phyloP scores from a whole-genome alignment of 2,888 invertebrate species.

The Rosalia funebris region DNA sequence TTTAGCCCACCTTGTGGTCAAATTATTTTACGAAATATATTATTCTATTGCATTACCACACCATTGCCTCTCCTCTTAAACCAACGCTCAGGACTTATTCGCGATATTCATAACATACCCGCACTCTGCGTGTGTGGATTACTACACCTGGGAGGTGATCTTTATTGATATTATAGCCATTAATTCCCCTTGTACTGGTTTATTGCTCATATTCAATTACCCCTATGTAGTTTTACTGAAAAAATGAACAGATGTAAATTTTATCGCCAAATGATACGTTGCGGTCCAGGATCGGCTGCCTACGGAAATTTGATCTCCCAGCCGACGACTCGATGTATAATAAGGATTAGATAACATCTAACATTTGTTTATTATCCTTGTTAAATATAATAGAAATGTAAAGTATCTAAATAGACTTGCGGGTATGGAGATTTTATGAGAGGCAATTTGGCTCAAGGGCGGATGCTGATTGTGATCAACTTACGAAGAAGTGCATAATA shows the following conservation, averaged over 20 bases:
- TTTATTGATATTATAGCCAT: conserved; percentile 4
- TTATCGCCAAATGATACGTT: conserved; percentile 8
- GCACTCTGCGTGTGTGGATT: not conserved
- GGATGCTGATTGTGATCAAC: conserved; percentile 10
- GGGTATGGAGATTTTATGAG: conserved; percentile 3
- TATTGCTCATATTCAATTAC: conserved; percentile 11
- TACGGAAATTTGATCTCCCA: conserved; percentile 20
- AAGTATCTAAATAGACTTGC: conserved; percentile 4
- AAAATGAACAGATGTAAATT: conserved; percentile 13
- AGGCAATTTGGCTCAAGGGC: not conserved
- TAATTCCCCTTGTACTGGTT: not conserved
- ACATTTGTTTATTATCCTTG: conserved; percentile 13
- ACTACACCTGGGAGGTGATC: not conserved
- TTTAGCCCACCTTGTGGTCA: too few relatives aligned
- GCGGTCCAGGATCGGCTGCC: conserved; percentile 1
- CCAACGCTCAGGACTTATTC: too few relatives aligned
- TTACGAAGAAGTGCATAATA: too few relatives aligned
- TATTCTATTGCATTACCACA: too few relatives aligned
- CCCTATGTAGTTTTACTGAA: conserved; percentile 1
- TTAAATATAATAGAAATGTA: conserved; percentile 18
- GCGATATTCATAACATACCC: not conserved
- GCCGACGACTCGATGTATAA: conserved; percentile 4
- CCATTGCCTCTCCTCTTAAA: too few relatives aligned
- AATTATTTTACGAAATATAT: too few relatives aligned
- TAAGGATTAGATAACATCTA: conserved; percentile 17